Evolutionary conservation across 1,140 invertebrate species (phyloP).

Genomic region (Whitmania pigra): DNA sequence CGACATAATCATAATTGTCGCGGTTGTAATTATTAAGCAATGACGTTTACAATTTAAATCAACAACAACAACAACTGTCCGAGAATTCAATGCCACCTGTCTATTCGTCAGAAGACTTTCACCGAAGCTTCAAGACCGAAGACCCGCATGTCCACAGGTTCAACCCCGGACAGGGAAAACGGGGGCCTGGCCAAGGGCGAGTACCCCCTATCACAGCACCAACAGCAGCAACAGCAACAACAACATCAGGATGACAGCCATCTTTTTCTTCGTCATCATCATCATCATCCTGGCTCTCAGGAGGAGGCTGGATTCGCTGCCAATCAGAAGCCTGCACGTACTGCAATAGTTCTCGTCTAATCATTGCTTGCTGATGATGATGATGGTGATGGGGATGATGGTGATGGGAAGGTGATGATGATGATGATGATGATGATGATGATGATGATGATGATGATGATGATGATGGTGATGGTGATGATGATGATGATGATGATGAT

Average conservation of each 20-base stretch:
- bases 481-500: no score
- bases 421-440: no score
- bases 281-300: background rate
- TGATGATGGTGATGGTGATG: no score
- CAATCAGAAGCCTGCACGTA: background rate
- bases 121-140: slow-evolving; percentile 2
- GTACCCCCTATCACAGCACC: background rate
- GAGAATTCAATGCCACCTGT: no score
- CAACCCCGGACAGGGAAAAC: slow-evolving; percentile 23
- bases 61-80: no score
- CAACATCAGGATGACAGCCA: background rate
- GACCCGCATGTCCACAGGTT: slow-evolving; percentile 11
- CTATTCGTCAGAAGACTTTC: slow-evolving; percentile 10
- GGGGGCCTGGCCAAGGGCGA: slow-evolving; percentile 16
- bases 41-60: no score
- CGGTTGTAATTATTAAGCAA: no score
- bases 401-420: no score
- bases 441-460: no score
- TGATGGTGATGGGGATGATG: no score
- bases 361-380: no score
- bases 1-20: no score
- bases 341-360: slow-evolving; percentile 9
- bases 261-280: background rate
- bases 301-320: background rate
- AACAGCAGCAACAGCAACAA: background rate